Conservation (phyloP, 2,797 vertebrate species). For the Gambusia yucatana region DNA sequence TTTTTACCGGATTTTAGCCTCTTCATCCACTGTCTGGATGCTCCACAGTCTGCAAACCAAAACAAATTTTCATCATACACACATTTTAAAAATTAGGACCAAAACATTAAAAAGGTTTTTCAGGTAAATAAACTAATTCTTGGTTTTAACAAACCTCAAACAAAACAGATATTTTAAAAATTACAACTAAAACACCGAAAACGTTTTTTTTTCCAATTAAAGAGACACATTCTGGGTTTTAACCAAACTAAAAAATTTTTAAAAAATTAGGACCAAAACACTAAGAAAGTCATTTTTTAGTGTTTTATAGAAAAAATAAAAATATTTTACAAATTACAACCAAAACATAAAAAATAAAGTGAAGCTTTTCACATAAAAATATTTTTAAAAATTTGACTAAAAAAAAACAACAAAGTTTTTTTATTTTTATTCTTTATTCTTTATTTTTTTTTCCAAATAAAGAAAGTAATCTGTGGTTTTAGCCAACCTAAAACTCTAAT, state of each 20-base stretch:
- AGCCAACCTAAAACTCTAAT: background rate
- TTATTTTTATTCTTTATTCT: no score
- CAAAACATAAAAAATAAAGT: background rate
- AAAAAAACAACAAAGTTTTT: no score
- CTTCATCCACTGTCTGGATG: slow-evolving; percentile 77
- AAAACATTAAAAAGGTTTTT: background rate
- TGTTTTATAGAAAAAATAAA: no score
- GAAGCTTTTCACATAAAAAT: no score
- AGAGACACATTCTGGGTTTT: background rate
- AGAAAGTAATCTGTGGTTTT: background rate
- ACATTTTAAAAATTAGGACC: background rate
- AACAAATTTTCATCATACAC: background rate
- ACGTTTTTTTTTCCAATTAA: background rate
- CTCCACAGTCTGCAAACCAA: slow-evolving; percentile 67
- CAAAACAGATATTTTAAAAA: background rate
- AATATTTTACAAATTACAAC: no score
- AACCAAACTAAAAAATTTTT: background rate
- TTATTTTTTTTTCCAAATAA: background rate
- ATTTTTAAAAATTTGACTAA: no score
- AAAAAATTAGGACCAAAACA: no score
- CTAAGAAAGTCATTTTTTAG: no score
- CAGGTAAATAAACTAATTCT: no score
- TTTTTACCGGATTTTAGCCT: slow-evolving; percentile 68
- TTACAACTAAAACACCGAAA: background rate
- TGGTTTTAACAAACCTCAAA: slow-evolving; percentile 8